These are phyloP conservation scores for Trichogramma dendrolimi DNA, from an alignment of 2,888 invertebrate species.

Conservation along the genomic window DNA sequence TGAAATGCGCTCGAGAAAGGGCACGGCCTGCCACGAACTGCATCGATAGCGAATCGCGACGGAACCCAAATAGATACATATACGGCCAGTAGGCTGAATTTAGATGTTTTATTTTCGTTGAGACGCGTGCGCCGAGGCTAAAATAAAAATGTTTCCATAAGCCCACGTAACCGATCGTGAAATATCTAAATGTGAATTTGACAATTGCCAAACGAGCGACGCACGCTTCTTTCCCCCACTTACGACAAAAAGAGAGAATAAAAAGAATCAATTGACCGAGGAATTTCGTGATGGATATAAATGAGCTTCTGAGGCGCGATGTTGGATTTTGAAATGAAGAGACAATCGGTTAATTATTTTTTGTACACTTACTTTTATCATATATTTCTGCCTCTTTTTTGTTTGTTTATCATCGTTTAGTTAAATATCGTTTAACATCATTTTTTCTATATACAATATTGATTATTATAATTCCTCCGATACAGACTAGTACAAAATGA, in stretches of 20 bases:
- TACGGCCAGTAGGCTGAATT: no score
- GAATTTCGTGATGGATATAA: background rate
- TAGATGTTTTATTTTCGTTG: no score
- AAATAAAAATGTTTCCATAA: no score
- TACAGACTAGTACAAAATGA: constrained; percentile 32
- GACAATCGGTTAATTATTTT: constrained; percentile 19
- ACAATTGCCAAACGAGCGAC: background rate
- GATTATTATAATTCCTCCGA: constrained; percentile 27
- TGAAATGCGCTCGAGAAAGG: no score
- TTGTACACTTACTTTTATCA: constrained; percentile 29
- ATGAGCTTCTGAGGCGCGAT: background rate
- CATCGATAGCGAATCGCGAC: no score
- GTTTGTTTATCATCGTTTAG: constrained; percentile 25
- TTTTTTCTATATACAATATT: constrained; percentile 29
- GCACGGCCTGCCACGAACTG: no score
- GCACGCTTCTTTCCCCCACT: no score
- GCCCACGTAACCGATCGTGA: no score
- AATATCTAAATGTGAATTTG: no score
- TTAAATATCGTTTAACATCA: constrained; percentile 31
- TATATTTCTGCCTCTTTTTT: constrained; percentile 29
- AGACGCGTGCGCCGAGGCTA: no score
- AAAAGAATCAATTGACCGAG: constrained; percentile 6
- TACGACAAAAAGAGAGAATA: constrained; percentile 14
- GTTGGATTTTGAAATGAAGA: background rate
- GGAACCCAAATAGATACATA: no score